Percentiles rank a stretch among this genome's conserved stretches.
phyloP scores from a whole-genome alignment of 2,797 vertebrate species.

The Urophycis tenuis region DNA sequence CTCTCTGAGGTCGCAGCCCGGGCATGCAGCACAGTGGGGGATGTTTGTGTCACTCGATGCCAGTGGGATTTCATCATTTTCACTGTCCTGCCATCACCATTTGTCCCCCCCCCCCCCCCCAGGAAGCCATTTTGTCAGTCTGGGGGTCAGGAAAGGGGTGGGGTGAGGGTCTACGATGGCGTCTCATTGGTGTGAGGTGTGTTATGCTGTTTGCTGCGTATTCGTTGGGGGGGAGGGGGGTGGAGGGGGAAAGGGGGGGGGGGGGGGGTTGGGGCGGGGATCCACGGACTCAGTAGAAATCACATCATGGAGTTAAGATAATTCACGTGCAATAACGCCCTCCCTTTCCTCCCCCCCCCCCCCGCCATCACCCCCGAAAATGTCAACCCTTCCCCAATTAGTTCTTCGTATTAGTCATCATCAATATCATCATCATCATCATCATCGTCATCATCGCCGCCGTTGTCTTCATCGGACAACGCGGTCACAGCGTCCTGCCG shows the following conservation, averaged over 20 bases:
- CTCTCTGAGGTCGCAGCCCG: too few species aligned
- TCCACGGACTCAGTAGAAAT: conserved; percentile 76
- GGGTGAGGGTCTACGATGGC: too few species aligned
- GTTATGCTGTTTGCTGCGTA: too few species aligned
- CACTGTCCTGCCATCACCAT: too few species aligned
- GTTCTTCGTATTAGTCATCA: conserved; percentile 54
- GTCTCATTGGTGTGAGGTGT: too few species aligned
- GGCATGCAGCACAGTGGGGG: too few species aligned
- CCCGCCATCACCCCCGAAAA: neutral
- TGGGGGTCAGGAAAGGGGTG: too few species aligned
- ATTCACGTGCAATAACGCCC: conserved; percentile 96
- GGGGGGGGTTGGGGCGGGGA: neutral
- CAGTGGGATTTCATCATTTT: neutral
- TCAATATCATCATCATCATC: conserved; percentile 51
- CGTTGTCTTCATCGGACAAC: conserved; percentile 43
- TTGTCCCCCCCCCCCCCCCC: too few species aligned
- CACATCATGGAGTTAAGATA: conserved; percentile 97
- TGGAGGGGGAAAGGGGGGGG: too few species aligned
- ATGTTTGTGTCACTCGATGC: too few species aligned
- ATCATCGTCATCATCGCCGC: conserved; percentile 38
- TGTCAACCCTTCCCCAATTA: neutral
- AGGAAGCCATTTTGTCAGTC: neutral
- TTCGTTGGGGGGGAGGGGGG: too few species aligned
- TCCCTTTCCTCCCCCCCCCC: conserved; percentile 39
- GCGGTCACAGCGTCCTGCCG: conserved; percentile 19